Base-by-base conservation (phyloP, 2,113 vertebrate species). In the Ptilonorhynchus violaceus region DNA sequence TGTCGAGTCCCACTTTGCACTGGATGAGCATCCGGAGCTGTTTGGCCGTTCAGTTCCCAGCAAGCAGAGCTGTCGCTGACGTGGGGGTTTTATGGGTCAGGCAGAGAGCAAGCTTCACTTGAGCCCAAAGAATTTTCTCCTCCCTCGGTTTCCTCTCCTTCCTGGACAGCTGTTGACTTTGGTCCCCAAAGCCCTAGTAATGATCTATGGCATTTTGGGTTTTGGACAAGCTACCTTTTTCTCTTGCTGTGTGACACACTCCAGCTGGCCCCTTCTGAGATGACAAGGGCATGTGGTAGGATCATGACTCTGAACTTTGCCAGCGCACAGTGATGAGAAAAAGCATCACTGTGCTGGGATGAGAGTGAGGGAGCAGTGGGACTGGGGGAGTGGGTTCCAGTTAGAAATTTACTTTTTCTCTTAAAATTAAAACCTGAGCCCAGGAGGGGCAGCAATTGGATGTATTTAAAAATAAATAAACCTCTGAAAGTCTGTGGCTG, bases 61-160 rank as follows among this genome's bases (percentile, higher is more conserved):
- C 39, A 52, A 59, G 49, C 60, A 88, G 84, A 85, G 76, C 69
- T 68, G 4, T 74, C 56, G 42, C 30, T 74, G 80, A 3, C 2
- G 1, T 30, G 5, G 1, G 3, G 31, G 56, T 52, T 84, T 75
- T 91, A 52, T 72, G 70, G 89, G 58, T 92, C 66, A 89, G 84
- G 58, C 64, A 75, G 80, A 85, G 84, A 94, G 78, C 81, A 78
- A 78, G 75, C 70, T 93, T 93, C 66, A 21, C 81, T 88, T 24
- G 66, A 88, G 67, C 52, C 82, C 39, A 15, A 58, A 42, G 62
- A 66, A 59, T 92, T 95, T 94, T 95, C 63, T 85, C 53, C 63
- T 96, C 63, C 89, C 88, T 90, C 20, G 3, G 88, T 91, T 96
- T 96, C 88, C 89, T 94, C 44, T 94, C 49, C 66, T 96, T 94